phyloP scores from a whole-genome alignment of 2,888 invertebrate species.

The Hydrotaea cyrtoneurina region DNA sequence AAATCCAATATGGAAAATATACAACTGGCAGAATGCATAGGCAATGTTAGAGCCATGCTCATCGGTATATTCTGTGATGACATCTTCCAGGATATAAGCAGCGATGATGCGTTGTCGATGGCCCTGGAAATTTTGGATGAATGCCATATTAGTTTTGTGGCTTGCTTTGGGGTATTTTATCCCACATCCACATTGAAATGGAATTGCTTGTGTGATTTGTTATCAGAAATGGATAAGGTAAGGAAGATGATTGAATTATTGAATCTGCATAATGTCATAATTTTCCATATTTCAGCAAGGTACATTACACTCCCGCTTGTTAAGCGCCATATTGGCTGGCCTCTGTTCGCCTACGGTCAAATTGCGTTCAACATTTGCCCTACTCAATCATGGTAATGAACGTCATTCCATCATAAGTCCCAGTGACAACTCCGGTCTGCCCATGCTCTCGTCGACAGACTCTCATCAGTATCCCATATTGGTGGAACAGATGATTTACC shows the following conservation, averaged over 20 bases:
- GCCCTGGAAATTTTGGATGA: slow-evolving; percentile 91
- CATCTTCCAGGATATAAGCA: slow-evolving; percentile 80
- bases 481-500: slow-evolving; percentile 89
- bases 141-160: slow-evolving; percentile 93
- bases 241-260: slow-evolving; percentile 53
- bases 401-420: slow-evolving; percentile 83
- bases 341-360: slow-evolving; percentile 90
- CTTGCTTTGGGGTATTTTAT: slow-evolving; percentile 97
- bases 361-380: slow-evolving; percentile 88
- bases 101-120: slow-evolving; percentile 81
- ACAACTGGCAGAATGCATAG: slow-evolving; percentile 91
- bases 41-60: slow-evolving; percentile 90
- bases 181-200: slow-evolving; percentile 96
- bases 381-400: slow-evolving; percentile 82
- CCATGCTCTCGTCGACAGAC: slow-evolving; percentile 86
- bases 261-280: not conserved
- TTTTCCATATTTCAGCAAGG: slow-evolving; percentile 68
- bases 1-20: slow-evolving; percentile 84
- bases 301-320: slow-evolving; percentile 82
- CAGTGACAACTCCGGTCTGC: slow-evolving; percentile 86
- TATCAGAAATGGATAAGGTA: slow-evolving; percentile 87
- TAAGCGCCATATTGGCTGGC: slow-evolving; percentile 92
- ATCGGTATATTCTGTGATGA: slow-evolving; percentile 91
- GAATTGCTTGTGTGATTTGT: slow-evolving; percentile 92
- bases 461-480: slow-evolving; percentile 88